Evolutionary conservation across 2,113 vertebrate genomes (phyloP), one percentile per base, ranked within the genome.

Genomic region (Ceyx margarethae): DNA sequence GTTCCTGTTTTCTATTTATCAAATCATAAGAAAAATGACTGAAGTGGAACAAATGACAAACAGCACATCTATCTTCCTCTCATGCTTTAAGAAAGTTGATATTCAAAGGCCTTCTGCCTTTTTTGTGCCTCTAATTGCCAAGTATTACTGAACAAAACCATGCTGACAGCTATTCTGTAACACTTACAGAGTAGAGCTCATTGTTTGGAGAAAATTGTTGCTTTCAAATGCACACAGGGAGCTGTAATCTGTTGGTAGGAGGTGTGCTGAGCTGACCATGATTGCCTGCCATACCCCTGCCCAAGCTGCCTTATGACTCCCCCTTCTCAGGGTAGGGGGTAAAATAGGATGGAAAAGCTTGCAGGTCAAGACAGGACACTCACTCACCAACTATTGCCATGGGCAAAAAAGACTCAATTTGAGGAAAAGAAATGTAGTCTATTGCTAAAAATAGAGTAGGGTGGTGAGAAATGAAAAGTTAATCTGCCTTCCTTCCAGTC

Each of bases 211-310:
- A 11, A 29, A 40, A 3, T 4, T 13, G 43, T 40, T 25, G 64
- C 84, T 45, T n/a, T 62, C 42, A 23, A 56, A 26, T 5, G 69
- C 9, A 15, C 50, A 12, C 14, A 9, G 35, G 54, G 46, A 40
- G 35, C 58, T 29, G 29, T 3, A 5, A 11, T 3, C 22, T 16
- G 22, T 4, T 1, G 1, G 11, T 4, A 3, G 29, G 9, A 15
- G 56, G 25, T 25, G 43, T 20, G 40, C 65, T 18, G 22, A 42
- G 29, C 19, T 57, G 28, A 46, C 22, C 33, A 45, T 23, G 23
- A 9, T 21, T 0, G 0, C 17, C 50, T 53, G 17, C 43, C 51
- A 11, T 15, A 25, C 20, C 25, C 19, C 13, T 4, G 18, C 29
- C 15, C 20, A 31, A 31, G 50, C 11, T 1, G 0, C 28, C 50